Conservation (phyloP, 2,888 invertebrate genomes). For the Lasioglossum figueresi region DNA sequence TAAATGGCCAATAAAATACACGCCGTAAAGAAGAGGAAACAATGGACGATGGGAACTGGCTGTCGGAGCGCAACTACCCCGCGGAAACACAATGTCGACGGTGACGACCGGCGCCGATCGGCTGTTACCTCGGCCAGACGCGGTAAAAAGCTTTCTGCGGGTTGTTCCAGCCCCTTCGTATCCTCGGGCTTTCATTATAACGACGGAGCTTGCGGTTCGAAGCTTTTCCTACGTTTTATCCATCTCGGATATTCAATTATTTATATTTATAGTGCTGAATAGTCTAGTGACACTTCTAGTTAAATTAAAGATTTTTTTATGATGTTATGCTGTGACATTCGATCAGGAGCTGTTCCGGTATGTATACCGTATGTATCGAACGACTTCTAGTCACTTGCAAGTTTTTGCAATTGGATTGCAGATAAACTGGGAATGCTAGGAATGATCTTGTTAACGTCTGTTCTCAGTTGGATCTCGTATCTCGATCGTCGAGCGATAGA, state of each 20-base stretch:
- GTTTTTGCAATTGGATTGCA: background rate
- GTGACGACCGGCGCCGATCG: slow-evolving; percentile 5
- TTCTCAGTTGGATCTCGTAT: background rate
- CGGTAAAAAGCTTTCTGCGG: background rate
- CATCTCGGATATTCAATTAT: background rate
- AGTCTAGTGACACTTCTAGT: background rate
- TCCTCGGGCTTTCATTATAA: background rate
- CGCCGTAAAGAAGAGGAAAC: slow-evolving; percentile 20
- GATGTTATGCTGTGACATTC: no score
- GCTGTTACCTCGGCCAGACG: background rate
- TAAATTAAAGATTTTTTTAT: background rate
- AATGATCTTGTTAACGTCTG: background rate
- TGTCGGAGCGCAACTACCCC: slow-evolving; percentile 5
- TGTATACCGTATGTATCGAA: background rate
- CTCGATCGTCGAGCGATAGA: background rate
- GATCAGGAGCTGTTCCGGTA: background rate
- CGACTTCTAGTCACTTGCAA: background rate
- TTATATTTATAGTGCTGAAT: background rate
- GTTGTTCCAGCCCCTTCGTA: background rate
- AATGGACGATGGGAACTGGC: slow-evolving; percentile 10
- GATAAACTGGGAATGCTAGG: background rate
- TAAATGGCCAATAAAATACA: slow-evolving; percentile 21
- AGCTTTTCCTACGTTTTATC: background rate
- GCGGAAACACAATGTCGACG: slow-evolving; percentile 7
- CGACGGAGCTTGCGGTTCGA: background rate